Percentiles rank a stretch among this genome's conserved stretches.
Conservation (phyloP, 2,113 vertebrate genomes). For the Rhegmatorhina hoffmannsi region DNA sequence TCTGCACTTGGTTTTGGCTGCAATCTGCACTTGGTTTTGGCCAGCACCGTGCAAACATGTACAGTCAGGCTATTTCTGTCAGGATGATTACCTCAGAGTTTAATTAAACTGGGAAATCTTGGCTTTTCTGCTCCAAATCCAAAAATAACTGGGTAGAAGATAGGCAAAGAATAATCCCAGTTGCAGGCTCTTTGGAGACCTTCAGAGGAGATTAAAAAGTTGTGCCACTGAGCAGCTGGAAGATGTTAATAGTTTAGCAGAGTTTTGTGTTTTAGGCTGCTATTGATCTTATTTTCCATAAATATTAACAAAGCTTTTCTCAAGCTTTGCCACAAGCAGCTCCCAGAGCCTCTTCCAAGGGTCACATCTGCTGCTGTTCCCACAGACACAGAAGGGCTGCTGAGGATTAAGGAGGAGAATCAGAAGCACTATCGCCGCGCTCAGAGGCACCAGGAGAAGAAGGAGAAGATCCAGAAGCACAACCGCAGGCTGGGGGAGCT, state of each 20-base stretch:
- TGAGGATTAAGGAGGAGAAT: constrained; percentile 88
- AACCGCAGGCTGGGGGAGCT: constrained; percentile 88
- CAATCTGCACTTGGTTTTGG: not conserved
- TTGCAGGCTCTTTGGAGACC: constrained; percentile 5
- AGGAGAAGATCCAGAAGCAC: constrained; percentile 93
- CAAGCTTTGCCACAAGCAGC: not conserved
- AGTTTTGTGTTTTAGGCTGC: not conserved
- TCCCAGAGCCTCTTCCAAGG: not conserved
- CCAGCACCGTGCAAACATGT: not conserved
- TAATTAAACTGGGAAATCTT: constrained; percentile 42
- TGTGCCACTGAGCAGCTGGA: not conserved
- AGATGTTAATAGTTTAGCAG: not conserved
- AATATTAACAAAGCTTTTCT: constrained; percentile 1
- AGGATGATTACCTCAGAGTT: not conserved
- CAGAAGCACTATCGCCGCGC: constrained; percentile 90
- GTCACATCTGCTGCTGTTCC: constrained; percentile 14
- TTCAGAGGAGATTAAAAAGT: not conserved
- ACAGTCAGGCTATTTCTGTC: constrained; percentile 33
- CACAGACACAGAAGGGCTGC: constrained; percentile 84
- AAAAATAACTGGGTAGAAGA: constrained; percentile 9
- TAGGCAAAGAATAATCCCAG: not conserved
- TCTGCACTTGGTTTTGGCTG: constrained; percentile 21
- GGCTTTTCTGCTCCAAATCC: constrained; percentile 27
- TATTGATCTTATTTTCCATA: not conserved
- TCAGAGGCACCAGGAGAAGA: constrained; percentile 91